Evolutionary conservation across 2,113 vertebrate species (phyloP).

Genomic region (Ammodytes marinus): DNA sequence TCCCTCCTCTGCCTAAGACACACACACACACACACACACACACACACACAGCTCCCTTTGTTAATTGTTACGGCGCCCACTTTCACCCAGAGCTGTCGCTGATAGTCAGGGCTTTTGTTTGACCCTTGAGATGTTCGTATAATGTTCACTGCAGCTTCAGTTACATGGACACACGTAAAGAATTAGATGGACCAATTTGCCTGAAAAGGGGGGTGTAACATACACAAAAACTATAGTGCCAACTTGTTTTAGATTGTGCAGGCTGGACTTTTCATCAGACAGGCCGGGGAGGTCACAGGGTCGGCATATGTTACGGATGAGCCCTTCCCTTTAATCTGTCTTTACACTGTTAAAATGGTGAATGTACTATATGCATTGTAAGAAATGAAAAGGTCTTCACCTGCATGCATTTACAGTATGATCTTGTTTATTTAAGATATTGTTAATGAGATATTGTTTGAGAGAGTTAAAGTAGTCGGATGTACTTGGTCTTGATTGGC

Average conservation of each 20-base stretch:
- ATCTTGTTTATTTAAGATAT: not conserved
- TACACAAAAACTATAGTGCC: not conserved
- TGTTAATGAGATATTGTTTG: not conserved
- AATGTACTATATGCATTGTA: not conserved
- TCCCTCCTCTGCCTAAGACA: not conserved
- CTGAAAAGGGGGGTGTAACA: not conserved
- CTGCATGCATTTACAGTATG: not conserved
- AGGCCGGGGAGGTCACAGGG: constrained; percentile 35
- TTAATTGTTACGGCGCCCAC: constrained; percentile 50
- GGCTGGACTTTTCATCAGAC: constrained; percentile 15
- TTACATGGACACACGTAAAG: constrained; percentile 16
- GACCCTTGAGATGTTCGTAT: constrained; percentile 52
- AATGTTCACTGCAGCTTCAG: constrained; percentile 15
- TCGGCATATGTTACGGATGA: constrained; percentile 8
- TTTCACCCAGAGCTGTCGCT: constrained; percentile 54
- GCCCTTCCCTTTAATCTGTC: not conserved
- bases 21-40: no score
- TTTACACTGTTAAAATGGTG: not conserved
- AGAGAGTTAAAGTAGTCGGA: not conserved
- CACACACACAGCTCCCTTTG: constrained; percentile 48
- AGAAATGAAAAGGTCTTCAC: not conserved
- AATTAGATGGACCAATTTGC: not conserved
- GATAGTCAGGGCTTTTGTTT: constrained; percentile 58
- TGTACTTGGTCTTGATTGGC: not conserved
- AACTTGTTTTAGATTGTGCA: no score